Base-by-base conservation (phyloP, 2,797 vertebrate genomes). In the Enteromius anoplus region DNA sequence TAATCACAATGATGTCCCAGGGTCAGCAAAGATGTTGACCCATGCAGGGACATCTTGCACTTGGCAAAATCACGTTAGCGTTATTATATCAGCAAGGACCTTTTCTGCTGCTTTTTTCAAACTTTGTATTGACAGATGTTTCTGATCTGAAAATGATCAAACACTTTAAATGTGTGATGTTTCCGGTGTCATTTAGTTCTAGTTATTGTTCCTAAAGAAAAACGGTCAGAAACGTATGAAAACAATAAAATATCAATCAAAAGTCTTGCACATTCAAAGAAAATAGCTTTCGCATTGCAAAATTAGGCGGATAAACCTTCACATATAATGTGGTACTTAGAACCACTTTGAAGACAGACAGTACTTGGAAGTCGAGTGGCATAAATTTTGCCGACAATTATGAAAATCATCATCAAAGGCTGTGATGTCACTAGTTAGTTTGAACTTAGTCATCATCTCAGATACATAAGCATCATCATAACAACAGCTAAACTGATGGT, bases 361-460 rank as follows among this genome's bases (percentile, higher is more conserved):
- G 19, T 55, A 55, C 71, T 75, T 23, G 14, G 53, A 26, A 0
- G 12, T 60, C 4, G 3, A 60, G 73, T 26, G 53, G 53, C 0
- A n/a, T 42, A 60, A 58, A 60, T 60, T 60, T 60, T 15, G 34
- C 51, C 2, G 53, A 75, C 51, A 75, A 75, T 75, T 40, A 75
- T 75, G 73, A 75, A 58, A 75, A 75, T 60, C 53, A 37, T 40
- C 72, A 40, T 75, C 51, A 75, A 75, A 75, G 51, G 51, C 72
- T 75, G 72, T 75, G 53, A 42, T 42, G 34, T 75, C 73, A 75
- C 34, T 42, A 42, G 26, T 19, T 34, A 19, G 73, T 60, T 42
- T 42, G 73, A 58, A 60, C 53, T 75, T 5, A 17, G 7, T 37
- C 53, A 60, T 58, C 53, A 60, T 26, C 34, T 42, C 21, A 42